Percentiles rank a stretch among this genome's conserved stretches.
phyloP scores from a whole-genome alignment of 1,140 invertebrate species.

The Heterodera carotae region DNA sequence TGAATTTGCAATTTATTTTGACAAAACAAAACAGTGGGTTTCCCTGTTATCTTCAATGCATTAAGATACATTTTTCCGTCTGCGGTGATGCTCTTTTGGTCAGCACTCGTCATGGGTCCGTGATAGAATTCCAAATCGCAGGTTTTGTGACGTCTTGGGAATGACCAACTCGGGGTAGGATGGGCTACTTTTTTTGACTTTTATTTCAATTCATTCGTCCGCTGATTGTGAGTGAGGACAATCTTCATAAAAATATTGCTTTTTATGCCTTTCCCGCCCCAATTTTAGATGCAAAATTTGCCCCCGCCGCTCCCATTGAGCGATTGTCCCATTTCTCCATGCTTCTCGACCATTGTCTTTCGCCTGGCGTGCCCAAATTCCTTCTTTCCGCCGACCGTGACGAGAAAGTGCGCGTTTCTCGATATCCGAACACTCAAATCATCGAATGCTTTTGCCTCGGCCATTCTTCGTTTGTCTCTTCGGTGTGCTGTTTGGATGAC shows the following conservation, averaged over 20 bases:
- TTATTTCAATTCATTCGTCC: too few species aligned
- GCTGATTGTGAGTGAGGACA: too few species aligned
- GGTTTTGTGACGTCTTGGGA: neutral
- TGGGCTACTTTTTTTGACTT: too few species aligned
- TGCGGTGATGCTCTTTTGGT: neutral
- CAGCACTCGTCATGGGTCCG: neutral
- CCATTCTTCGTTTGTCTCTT: conserved; percentile 36
- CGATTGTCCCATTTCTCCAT: conserved; percentile 26
- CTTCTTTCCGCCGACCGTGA: conserved; percentile 39
- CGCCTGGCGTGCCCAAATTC: conserved; percentile 16
- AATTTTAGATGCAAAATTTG: neutral
- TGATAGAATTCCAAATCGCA: neutral
- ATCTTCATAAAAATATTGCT: too few species aligned
- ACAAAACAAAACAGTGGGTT: neutral
- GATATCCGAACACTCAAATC: conserved; percentile 34
- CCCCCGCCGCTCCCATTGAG: neutral
- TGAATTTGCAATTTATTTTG: neutral
- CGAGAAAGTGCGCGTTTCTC: conserved; percentile 43
- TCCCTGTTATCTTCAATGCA: too few species aligned
- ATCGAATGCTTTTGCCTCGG: conserved; percentile 39
- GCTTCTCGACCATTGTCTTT: conserved; percentile 38
- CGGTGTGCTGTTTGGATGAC: conserved; percentile 23
- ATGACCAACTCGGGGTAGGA: neutral
- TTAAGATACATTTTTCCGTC: conserved; percentile 7
- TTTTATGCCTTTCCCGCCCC: too few species aligned